A percentile compares a stretch with the other conserved stretches of the same genome.
Evolutionary conservation across 2,888 invertebrate genomes (phyloP).

Genomic region (Brachypalpus laphriformis): DNA sequence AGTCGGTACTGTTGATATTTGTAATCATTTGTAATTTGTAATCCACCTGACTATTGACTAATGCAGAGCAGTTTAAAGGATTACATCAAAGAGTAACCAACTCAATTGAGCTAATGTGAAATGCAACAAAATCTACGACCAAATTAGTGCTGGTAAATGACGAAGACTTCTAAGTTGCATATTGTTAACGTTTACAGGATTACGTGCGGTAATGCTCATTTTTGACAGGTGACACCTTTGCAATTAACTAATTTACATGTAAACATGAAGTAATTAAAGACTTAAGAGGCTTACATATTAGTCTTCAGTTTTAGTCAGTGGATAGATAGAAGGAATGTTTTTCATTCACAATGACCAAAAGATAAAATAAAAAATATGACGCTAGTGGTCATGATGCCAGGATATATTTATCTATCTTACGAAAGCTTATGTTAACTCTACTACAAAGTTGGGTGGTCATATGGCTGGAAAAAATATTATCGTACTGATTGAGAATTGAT

Average conservation of each 20-base stretch:
- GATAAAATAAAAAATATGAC: no score
- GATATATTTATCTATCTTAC: no score
- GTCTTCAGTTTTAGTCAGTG: background rate
- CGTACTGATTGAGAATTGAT: no score
- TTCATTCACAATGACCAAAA: no score
- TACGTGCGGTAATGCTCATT: background rate
- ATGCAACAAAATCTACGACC: background rate
- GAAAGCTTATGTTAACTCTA: no score
- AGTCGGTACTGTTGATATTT: background rate
- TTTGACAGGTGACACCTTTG: background rate
- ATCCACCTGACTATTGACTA: background rate
- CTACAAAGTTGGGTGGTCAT: no score
- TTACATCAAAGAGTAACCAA: background rate
- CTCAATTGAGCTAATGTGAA: conserved; percentile 7
- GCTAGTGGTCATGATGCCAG: no score
- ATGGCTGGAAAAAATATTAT: no score
- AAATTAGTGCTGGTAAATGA: no score
- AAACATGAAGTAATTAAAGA: background rate
- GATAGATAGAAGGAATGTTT: background rate
- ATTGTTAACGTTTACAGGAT: background rate
- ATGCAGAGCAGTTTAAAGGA: background rate
- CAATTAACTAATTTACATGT: background rate
- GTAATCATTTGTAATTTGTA: no score
- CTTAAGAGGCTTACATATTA: background rate
- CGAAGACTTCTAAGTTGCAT: conserved; percentile 7